phyloP scores from a whole-genome alignment of 1,140 invertebrate genomes.

The Ostrea denselamellosa region DNA sequence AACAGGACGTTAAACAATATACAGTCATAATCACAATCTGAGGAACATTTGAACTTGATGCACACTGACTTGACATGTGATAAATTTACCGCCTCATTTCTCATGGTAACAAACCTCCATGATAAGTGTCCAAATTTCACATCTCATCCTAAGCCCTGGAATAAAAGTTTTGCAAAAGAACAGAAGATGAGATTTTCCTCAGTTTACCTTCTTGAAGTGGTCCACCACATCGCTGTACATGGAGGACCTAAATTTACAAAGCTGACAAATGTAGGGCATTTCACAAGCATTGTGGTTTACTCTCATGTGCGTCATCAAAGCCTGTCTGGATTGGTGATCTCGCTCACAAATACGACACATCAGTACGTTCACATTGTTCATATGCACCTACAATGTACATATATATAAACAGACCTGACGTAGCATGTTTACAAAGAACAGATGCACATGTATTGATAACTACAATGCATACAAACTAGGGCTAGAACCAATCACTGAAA shows the following conservation, averaged over 20 bases:
- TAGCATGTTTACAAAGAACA: constrained; percentile 62
- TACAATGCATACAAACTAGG: too few relatives aligned
- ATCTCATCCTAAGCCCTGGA: too few relatives aligned
- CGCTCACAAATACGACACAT: constrained; percentile 78
- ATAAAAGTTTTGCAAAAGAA: too few relatives aligned
- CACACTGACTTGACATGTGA: too few relatives aligned
- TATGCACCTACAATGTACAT: constrained; percentile 73
- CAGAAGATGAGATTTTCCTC: neutral
- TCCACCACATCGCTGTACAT: constrained; percentile 78
- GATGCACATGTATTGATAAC: too few relatives aligned
- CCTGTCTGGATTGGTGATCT: constrained; percentile 67
- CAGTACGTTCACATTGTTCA: constrained; percentile 74
- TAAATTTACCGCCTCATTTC: too few relatives aligned
- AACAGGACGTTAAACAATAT: too few relatives aligned
- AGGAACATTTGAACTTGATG: too few relatives aligned
- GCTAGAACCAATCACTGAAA: too few relatives aligned
- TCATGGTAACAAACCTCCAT: too few relatives aligned
- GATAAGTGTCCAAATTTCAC: too few relatives aligned
- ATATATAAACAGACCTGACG: constrained; percentile 70
- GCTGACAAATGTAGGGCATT: constrained; percentile 77
- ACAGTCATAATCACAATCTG: too few relatives aligned
- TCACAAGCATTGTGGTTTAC: constrained; percentile 73
- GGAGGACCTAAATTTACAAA: constrained; percentile 76
- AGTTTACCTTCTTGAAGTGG: constrained; percentile 77
- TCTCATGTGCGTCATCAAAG: constrained; percentile 73